Evolutionary conservation across 2,797 vertebrate species (phyloP).

Genomic region (Lateolabrax maculatus): DNA sequence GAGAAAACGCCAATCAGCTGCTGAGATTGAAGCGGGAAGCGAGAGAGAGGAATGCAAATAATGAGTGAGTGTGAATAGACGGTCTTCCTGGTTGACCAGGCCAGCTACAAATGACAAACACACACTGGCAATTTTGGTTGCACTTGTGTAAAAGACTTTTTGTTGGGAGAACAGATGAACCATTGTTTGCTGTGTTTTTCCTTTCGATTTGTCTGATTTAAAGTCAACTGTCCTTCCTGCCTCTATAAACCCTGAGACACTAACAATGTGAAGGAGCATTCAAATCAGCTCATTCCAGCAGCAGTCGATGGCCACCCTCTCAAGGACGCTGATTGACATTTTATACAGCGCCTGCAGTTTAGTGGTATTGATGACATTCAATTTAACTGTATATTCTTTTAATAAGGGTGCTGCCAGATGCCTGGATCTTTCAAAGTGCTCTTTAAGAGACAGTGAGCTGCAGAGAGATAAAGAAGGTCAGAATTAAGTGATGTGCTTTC

Average conservation of each 20-base stretch:
- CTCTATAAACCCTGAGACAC: constrained; percentile 69
- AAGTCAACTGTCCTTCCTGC: constrained; percentile 57
- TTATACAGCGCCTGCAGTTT: constrained; percentile 73
- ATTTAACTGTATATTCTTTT: constrained; percentile 74
- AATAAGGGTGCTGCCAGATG: constrained; percentile 63
- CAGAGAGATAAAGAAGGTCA: constrained; percentile 58
- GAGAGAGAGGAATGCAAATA: no score
- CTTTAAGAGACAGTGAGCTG: constrained; percentile 66
- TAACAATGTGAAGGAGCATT: constrained; percentile 65
- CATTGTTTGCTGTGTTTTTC: constrained; percentile 41
- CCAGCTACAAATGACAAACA: not conserved
- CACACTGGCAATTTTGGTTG: constrained; percentile 19
- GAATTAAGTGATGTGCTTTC: constrained; percentile 57
- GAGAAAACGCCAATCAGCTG: no score
- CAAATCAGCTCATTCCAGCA: constrained; percentile 58
- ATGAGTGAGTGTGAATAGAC: no score
- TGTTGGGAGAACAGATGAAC: constrained; percentile 16
- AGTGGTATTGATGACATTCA: constrained; percentile 76
- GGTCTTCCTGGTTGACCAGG: no score
- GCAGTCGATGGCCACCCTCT: constrained; percentile 54
- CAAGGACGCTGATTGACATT: constrained; percentile 72
- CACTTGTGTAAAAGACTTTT: constrained; percentile 18
- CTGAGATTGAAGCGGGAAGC: no score
- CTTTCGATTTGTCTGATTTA: constrained; percentile 57
- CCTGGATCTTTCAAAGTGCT: constrained; percentile 67